Evolutionary conservation across 2,113 vertebrate species (phyloP), one percentile per base, ranked within the genome.

Genomic region (Paradisaea rubra): DNA sequence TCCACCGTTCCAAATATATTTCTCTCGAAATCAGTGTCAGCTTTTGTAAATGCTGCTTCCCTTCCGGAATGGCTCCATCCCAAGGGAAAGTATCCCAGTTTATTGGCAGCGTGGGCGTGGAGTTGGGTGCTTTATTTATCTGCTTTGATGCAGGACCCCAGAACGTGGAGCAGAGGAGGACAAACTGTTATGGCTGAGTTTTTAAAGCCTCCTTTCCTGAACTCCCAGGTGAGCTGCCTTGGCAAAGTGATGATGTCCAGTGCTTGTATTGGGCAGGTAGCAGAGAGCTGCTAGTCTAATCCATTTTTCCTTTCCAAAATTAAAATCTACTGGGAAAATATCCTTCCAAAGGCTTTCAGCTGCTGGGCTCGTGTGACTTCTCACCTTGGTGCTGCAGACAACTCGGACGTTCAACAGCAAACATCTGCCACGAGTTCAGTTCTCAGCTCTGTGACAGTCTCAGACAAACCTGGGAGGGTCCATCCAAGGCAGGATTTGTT

Each of bases 351-450:
- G 50, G 44, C 39, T 60, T 52, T 66, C 73, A 60, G 15, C 31
- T 33, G 37, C 11, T 53, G 42, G 60, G 81, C 15, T 37, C 10
- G 7, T 15, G n/a, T 45, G 37, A 63, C 74, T 37, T 30, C 35
- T 69, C 60, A 88, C 83, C 61, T 18, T 60, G 65, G 81, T 30
- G 44, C 57, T 81, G n/a, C 35, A 49, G 59, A 70, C 25, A 77
- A 49, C 41, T 25, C 31, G 25, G 66, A 9, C 0, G 0, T 25
- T 30, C 33, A 47, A 5, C 12, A 71, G 52, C 28, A 16, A 42
- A 42, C 41, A 42, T 15, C 41, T 42, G 41, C 41, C 41, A 42
- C 20, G 19, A 28, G 24, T 31, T 66, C 31, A 37, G 65, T 61
- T 73, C 37, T 66, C 15, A 3, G 35, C 65, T 37, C 39, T 86